These are phyloP conservation scores for Ophonus ardosiacus DNA, from an alignment of 2,888 invertebrate species.

Conservation along the genomic window DNA sequence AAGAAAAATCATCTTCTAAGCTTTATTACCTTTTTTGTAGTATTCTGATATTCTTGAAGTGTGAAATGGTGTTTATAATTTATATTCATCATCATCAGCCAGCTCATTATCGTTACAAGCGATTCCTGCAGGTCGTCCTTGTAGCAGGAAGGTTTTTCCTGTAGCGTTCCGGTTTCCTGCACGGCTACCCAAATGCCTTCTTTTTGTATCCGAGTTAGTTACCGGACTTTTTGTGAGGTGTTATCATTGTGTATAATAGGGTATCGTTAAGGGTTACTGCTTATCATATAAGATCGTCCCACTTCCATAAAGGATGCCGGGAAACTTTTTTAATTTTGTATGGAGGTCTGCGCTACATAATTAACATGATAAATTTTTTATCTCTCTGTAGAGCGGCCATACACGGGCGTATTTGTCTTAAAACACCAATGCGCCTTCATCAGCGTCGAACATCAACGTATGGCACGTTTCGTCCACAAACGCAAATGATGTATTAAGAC, in stretches of 20 bases:
- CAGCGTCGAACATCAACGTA: too few species aligned
- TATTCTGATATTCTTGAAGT: too few species aligned
- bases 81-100: slow-evolving; percentile 12
- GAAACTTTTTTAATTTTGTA: not conserved
- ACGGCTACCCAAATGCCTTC: not conserved
- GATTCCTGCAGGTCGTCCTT: not conserved
- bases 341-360: not conserved
- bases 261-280: not conserved
- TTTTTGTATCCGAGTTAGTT: slow-evolving; percentile 15
- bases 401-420: too few species aligned
- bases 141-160: not conserved
- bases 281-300: slow-evolving; percentile 4
- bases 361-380: not conserved
- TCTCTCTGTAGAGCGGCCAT: not conserved
- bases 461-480: too few species aligned
- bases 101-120: slow-evolving; percentile 1
- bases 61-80: slow-evolving; percentile 9
- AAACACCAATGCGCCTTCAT: too few species aligned
- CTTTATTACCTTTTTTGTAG: too few species aligned
- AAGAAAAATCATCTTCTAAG: too few species aligned
- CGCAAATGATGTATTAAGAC: too few species aligned
- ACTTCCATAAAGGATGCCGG: not conserved
- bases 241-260: slow-evolving; percentile 14
- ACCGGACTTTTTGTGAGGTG: slow-evolving; percentile 5
- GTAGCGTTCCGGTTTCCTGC: not conserved